Conservation (phyloP, 2,113 vertebrate genomes). For the Labeo rohita region DNA sequence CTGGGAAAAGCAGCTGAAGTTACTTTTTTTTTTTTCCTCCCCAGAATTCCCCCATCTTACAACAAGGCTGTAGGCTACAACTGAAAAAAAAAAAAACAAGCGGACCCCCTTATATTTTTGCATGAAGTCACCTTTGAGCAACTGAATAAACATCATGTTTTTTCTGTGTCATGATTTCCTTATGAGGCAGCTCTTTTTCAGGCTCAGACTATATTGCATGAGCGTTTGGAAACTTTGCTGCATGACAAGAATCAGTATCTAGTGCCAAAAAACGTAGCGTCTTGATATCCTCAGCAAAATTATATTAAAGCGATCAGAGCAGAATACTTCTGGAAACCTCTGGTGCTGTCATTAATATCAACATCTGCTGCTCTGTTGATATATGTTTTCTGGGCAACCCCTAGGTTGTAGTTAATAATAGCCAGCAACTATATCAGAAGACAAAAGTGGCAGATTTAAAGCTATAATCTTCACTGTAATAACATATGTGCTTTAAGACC, state of each 20-base stretch:
- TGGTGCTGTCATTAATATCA: slow-evolving; percentile 33
- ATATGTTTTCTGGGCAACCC: slow-evolving; percentile 38
- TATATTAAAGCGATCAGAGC: slow-evolving; percentile 9
- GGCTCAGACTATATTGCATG: slow-evolving; percentile 21
- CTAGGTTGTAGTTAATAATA: slow-evolving; percentile 45
- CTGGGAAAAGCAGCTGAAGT: background rate
- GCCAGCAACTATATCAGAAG: slow-evolving; percentile 35
- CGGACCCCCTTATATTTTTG: slow-evolving; percentile 26
- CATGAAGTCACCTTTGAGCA: slow-evolving; percentile 44
- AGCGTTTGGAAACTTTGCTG: slow-evolving; percentile 39
- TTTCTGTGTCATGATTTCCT: slow-evolving; percentile 52
- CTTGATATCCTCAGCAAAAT: slow-evolving; percentile 28
- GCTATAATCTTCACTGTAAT: slow-evolving; percentile 50
- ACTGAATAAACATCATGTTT: slow-evolving; percentile 50
- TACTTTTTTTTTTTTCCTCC: background rate
- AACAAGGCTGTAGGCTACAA: background rate
- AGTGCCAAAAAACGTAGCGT: slow-evolving; percentile 36
- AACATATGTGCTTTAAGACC: slow-evolving; percentile 43
- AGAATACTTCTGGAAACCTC: slow-evolving; percentile 17
- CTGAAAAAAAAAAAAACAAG: slow-evolving; percentile 33
- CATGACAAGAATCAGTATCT: background rate
- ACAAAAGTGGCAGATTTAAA: slow-evolving; percentile 54
- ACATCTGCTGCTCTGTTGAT: slow-evolving; percentile 18
- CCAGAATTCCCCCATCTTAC: slow-evolving; percentile 14
- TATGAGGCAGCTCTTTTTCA: slow-evolving; percentile 26